A percentile compares a stretch with the other conserved stretches of the same genome.
These are phyloP conservation scores for Sander lucioperca DNA, from an alignment of 2,113 vertebrate species.

Conservation along the genomic window DNA sequence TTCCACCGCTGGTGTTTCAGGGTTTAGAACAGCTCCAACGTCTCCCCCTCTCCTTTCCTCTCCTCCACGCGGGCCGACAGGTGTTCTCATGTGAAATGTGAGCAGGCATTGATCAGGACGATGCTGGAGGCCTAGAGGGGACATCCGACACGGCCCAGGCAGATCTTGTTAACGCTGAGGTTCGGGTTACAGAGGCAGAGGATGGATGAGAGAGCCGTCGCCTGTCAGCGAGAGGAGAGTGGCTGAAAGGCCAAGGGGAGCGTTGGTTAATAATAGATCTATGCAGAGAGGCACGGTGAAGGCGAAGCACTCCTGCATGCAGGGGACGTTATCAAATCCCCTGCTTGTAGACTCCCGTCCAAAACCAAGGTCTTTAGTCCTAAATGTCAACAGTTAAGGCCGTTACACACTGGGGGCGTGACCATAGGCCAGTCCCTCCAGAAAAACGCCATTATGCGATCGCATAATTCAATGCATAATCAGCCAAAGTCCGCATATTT, in stretches of 20 bases:
- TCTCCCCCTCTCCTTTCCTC: background rate
- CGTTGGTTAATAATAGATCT: constrained; percentile 59
- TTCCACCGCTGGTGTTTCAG: too few species aligned
- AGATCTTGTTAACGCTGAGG: constrained; percentile 50
- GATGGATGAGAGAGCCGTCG: constrained; percentile 42
- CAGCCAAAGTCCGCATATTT: too few species aligned
- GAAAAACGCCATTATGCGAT: too few species aligned
- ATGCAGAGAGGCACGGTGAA: background rate
- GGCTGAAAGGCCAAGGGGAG: constrained; percentile 27
- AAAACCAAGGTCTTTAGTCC: background rate
- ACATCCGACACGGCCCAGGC: constrained; percentile 65
- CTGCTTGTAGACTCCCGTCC: background rate
- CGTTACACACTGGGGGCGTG: too few species aligned
- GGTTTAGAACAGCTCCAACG: background rate
- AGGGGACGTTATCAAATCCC: constrained; percentile 33
- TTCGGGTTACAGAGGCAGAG: constrained; percentile 57
- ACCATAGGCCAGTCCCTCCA: too few species aligned
- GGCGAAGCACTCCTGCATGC: constrained; percentile 17
- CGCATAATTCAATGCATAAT: too few species aligned
- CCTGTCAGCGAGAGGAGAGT: constrained; percentile 7
- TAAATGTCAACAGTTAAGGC: background rate
- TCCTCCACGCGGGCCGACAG: constrained; percentile 35
- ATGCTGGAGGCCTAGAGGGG: constrained; percentile 30
- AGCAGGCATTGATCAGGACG: constrained; percentile 63
- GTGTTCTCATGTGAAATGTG: constrained; percentile 68